Percentiles rank a stretch among this genome's conserved stretches.
phyloP scores from a whole-genome alignment of 2,797 vertebrate species.

The Hephaestus fuliginosus region DNA sequence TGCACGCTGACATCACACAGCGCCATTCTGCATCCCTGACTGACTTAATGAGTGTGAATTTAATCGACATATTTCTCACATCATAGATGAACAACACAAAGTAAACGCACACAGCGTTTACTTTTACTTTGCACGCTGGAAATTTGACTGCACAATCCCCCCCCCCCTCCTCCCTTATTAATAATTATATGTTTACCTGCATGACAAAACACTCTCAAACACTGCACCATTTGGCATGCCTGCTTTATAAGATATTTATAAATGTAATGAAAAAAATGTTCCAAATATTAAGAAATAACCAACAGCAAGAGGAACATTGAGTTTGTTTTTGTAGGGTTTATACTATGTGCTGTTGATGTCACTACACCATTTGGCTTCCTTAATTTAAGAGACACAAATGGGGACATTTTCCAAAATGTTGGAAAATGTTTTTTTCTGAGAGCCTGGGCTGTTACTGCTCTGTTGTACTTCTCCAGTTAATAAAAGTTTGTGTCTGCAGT shows the following conservation, averaged over 20 bases:
- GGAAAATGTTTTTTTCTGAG: too few relatives aligned
- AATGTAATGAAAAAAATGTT: background rate
- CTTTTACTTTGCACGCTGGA: background rate
- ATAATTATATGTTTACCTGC: background rate
- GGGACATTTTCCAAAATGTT: background rate
- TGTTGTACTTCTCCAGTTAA: background rate
- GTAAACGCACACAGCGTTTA: too few relatives aligned
- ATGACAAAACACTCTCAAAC: background rate
- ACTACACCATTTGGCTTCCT: constrained; percentile 6
- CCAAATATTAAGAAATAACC: background rate
- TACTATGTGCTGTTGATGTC: background rate
- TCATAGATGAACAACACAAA: background rate
- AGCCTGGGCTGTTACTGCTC: background rate
- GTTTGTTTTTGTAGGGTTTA: background rate
- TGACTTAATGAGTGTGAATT: background rate
- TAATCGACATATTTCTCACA: background rate
- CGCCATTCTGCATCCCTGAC: constrained; percentile 21
- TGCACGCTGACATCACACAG: background rate
- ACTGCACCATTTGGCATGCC: background rate
- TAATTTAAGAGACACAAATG: background rate
- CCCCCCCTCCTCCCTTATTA: background rate
- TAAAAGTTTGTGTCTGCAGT: background rate
- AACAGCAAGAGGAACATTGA: background rate
- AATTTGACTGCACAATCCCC: background rate
- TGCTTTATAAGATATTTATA: background rate